These are phyloP conservation scores for Torymus aiolomorphi DNA, from an alignment of 2,888 invertebrate genomes.

Conservation along the genomic window DNA sequence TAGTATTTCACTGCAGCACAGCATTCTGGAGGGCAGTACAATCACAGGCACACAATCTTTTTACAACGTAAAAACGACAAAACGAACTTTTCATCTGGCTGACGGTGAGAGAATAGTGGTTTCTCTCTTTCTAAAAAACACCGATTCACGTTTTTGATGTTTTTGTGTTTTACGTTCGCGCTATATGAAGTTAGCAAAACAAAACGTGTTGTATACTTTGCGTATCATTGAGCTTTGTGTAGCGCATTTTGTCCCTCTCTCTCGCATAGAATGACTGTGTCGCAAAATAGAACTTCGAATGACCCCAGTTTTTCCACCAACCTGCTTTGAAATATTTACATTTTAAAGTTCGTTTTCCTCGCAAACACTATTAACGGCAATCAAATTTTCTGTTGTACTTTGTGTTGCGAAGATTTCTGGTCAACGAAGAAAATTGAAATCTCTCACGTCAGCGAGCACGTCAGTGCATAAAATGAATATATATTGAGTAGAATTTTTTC, in stretches of 20 bases:
- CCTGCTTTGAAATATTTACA: not conserved
- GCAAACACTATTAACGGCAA: conserved; percentile 32
- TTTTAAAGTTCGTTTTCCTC: conserved; percentile 16
- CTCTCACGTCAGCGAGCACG: not conserved
- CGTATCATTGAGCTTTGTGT: too few relatives aligned
- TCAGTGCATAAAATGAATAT: not conserved
- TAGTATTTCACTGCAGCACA: too few relatives aligned
- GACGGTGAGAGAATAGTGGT: too few relatives aligned
- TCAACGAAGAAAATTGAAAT: conserved; percentile 17
- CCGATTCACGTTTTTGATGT: too few relatives aligned
- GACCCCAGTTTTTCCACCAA: conserved; percentile 5
- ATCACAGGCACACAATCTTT: too few relatives aligned
- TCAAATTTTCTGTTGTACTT: conserved; percentile 35
- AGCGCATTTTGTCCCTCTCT: too few relatives aligned
- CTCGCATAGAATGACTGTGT: not conserved
- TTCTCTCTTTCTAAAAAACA: too few relatives aligned
- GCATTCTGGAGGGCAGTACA: too few relatives aligned
- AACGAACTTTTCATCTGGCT: too few relatives aligned
- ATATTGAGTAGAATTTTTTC: not conserved
- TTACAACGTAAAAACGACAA: too few relatives aligned
- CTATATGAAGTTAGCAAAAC: not conserved
- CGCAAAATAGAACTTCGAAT: conserved; percentile 39
- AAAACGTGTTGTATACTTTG: not conserved
- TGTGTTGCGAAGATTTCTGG: not conserved
- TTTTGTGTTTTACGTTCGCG: not conserved